Evolutionary conservation across 2,888 invertebrate genomes (phyloP), one percentile per base, ranked within the genome.

Genomic region (Scaptomyza reducta): DNA sequence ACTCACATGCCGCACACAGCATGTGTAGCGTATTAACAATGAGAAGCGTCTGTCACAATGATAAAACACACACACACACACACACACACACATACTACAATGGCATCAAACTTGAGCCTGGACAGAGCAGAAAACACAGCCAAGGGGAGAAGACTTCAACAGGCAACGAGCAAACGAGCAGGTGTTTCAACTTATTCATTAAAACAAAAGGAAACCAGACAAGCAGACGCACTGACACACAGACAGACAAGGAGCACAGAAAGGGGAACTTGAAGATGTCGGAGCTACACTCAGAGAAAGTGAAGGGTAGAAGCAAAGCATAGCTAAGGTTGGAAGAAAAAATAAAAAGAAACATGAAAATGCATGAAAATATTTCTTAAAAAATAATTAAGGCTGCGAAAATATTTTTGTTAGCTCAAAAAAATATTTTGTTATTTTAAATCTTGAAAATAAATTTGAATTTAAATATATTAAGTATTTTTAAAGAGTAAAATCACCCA

Each of bases 181-280:
- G 84, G 84, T 85, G 84, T 87, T 84, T 54, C 76, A 79, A 74
- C 76, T 85, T 85, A 82, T 84, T 85, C 87, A 84, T 87, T 87
- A 82, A 79, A 82, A 85, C 73, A 84, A 84, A 79, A 76, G 79
- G 82, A 82, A 81, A 55, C 70, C 68, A 75, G 27, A 27, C 27
- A 27, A 27, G 27, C 27, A 7, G 27, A 27, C 27, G 7, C 68
- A 75, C 22, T 22, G 79, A 64, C 61, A 55, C 49, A 49, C 60
- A 40, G 64, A 67, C 63, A 42, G 49, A 44, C 56, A 31, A 47
- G 18, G 11, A n/a, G 31, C 16, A 41, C 33, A 27, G 18, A 16
- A 18, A 10, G 31, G 6, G 45, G 14, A 57, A 45, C 41, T 53
- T 61, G 27, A 71, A 71, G 61, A 64, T 65, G 56, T 35, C 13